Evolutionary conservation across 2,113 vertebrate species (phyloP), one percentile per base, ranked within the genome.

Genomic region (Pycnonotus jocosus): DNA sequence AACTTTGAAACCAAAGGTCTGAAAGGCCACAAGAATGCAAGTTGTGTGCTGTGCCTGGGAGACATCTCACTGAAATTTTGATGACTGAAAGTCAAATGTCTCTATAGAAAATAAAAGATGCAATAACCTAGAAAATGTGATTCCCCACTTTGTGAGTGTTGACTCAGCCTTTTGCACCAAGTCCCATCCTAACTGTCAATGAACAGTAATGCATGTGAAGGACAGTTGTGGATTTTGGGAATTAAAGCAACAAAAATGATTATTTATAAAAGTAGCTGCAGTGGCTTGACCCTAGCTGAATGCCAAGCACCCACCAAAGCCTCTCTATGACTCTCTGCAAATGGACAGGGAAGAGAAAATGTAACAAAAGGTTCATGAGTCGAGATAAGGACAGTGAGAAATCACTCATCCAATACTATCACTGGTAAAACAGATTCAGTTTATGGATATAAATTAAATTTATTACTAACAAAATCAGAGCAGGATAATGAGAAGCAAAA

Each of bases 41-140:
- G 30, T 24, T 35, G 11, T 5, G 3, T 1, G 1, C 27, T 21
- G 11, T 31, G 12, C 24, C n/a, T 64, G 21, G 33, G 50, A 86
- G 35, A 11, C 0, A 0, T 47, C 71, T 60, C 54, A 51, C 22
- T 33, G 61, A 56, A 25, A 30, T 51, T 66, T 12, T 54, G 30
- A 31, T 10, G 25, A 21, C 35, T 15, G 6, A 37, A 88, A 86
- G 40, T 44, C 37, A 76, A 86, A 69, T 2, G 10, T 33, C 6
- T 66, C 37, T 27, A 21, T 9, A 50, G n/a, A 56, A 73, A 74
- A 56, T 19, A n/a, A 77, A 81, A 35, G 31, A 53, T 10, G 23
- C 7, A 53, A 45, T 64, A 17, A 40, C 6, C 28, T 37, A 53
- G 17, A 40, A 68, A 79, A 58, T 31, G 9, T 60, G 12, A 47